Evolutionary conservation across 2,888 invertebrate species (phyloP).

Genomic region (Candidula unifasciata): DNA sequence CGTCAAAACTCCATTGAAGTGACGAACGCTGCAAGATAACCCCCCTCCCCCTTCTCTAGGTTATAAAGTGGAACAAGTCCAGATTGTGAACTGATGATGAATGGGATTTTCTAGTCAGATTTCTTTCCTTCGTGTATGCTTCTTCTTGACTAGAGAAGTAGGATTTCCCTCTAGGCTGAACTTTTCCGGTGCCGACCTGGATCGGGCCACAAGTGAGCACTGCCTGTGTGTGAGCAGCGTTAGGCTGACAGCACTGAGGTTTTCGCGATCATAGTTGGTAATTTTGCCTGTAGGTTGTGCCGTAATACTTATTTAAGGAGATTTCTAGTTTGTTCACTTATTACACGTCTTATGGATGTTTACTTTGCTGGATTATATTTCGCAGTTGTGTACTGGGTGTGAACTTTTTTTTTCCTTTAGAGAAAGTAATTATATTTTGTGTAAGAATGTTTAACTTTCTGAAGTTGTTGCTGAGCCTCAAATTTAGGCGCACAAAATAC

Average conservation of each 20-base stretch:
- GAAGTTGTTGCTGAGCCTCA: too few species aligned
- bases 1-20: constrained; percentile 20
- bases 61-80: constrained; percentile 22
- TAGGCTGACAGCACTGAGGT: neutral
- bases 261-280: neutral
- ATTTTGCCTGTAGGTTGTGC: constrained; percentile 5
- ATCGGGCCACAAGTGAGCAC: constrained; percentile 12
- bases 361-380: neutral
- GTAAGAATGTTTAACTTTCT: too few species aligned
- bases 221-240: neutral
- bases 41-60: constrained; percentile 9
- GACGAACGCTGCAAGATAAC: neutral
- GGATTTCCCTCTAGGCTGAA: neutral
- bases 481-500: too few species aligned
- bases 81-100: constrained; percentile 17
- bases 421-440: too few species aligned
- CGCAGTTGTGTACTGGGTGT: too few species aligned
- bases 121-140: neutral
- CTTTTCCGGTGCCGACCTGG: constrained; percentile 7
- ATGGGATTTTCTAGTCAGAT: neutral
- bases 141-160: neutral
- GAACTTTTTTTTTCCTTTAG: too few species aligned
- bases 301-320: neutral
- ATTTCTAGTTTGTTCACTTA: neutral
- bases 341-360: neutral